A percentile compares a stretch with the other conserved stretches of the same genome.
These are phyloP conservation scores for Neotoma lepida DNA, from an alignment of 2,113 vertebrate species.

Conservation along the genomic window DNA sequence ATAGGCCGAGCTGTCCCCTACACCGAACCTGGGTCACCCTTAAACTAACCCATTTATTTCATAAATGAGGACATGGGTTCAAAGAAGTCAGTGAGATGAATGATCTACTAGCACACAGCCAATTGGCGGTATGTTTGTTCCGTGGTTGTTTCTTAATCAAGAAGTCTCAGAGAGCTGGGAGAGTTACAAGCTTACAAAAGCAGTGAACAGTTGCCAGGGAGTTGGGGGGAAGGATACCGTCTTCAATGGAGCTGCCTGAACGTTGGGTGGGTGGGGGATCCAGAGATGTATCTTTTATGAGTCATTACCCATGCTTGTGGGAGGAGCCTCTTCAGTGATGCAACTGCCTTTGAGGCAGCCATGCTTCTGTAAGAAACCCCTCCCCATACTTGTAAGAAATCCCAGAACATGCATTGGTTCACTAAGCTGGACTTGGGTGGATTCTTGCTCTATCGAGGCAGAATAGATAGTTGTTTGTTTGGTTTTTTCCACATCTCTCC, in stretches of 20 bases:
- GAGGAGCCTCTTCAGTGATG: not conserved
- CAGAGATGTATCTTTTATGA: not conserved
- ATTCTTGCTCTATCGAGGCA: not conserved
- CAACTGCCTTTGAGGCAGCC: not conserved
- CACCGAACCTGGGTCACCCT: not conserved
- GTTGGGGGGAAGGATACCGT: not conserved
- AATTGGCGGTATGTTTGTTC: not conserved
- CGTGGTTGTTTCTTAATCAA: not conserved
- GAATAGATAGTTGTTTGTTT: not conserved
- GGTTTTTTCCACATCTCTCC: not conserved
- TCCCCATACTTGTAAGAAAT: not conserved
- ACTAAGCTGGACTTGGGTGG: not conserved
- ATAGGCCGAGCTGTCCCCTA: not conserved
- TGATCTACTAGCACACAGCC: not conserved
- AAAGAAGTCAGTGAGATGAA: not conserved
- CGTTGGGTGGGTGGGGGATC: not conserved
- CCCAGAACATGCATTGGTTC: not conserved
- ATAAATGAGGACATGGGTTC: not conserved
- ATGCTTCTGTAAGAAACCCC: not conserved
- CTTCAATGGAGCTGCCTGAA: not conserved
- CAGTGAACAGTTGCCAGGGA: no score
- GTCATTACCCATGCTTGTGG: not conserved
- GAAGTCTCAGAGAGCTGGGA: not conserved
- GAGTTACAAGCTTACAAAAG: not conserved
- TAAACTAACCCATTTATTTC: not conserved